Percentiles rank a stretch among this genome's conserved stretches.
Conservation (phyloP, 2,113 vertebrate species). For the Anthoscopus minutus region DNA sequence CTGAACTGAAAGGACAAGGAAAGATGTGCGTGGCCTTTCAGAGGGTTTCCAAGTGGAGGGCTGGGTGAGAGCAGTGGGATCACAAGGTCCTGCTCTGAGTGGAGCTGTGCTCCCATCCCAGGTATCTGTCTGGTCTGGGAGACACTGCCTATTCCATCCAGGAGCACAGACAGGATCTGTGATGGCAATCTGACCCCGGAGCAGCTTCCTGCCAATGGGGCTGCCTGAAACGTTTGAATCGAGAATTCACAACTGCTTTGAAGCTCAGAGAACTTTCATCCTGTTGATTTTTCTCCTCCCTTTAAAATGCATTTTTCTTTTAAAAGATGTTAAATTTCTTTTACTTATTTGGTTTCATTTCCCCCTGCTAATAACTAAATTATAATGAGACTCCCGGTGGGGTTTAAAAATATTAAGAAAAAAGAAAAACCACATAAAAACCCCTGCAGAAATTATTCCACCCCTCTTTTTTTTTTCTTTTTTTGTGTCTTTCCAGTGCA, state of each 20-base stretch:
- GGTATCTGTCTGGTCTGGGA: neutral
- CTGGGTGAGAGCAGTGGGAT: neutral
- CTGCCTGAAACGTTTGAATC: constrained; percentile 10
- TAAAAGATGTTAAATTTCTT: constrained; percentile 47
- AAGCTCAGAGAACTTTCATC: constrained; percentile 53
- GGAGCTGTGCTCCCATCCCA: rapidly evolving
- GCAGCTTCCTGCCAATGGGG: neutral
- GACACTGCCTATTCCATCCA: neutral
- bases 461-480: neutral
- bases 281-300: constrained; percentile 14
- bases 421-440: neutral
- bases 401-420: constrained; percentile 23
- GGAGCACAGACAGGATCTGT: neutral
- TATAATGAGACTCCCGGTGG: constrained; percentile 68
- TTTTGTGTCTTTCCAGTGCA: constrained; percentile 33
- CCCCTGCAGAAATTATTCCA: constrained; percentile 48
- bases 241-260: constrained; percentile 51
- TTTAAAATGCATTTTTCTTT: neutral
- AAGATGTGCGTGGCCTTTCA: neutral
- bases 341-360: constrained; percentile 51
- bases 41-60: neutral
- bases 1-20: neutral
- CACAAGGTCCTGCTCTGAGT: neutral
- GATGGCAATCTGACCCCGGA: neutral
- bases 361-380: constrained; percentile 69